Percentiles rank a stretch among this genome's conserved stretches.
Evolutionary conservation across 2,888 invertebrate genomes (phyloP).

Genomic region (Conchocele bisecta): DNA sequence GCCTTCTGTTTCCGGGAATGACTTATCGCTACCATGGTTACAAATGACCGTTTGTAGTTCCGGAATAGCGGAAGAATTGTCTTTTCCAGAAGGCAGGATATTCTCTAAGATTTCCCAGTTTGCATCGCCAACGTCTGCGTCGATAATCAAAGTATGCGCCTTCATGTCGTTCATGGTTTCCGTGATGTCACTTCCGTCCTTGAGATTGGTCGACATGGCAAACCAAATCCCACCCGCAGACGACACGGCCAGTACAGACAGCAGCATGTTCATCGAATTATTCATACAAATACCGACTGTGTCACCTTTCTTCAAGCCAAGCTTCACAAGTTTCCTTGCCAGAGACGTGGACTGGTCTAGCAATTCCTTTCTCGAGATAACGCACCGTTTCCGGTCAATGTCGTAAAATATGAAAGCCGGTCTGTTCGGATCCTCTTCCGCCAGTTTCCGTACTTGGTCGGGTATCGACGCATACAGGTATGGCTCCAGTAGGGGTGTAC

Average conservation of each 20-base stretch:
- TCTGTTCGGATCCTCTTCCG: constrained; percentile 32
- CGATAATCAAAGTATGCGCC: constrained; percentile 23
- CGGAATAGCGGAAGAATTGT: constrained; percentile 12
- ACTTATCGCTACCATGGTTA: too few species aligned
- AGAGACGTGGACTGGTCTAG: constrained; percentile 8
- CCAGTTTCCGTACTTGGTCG: constrained; percentile 30
- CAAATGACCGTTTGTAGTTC: constrained; percentile 22
- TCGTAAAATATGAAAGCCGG: constrained; percentile 48
- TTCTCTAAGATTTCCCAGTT: constrained; percentile 38
- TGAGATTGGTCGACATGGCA: constrained; percentile 18
- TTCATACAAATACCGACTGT: constrained; percentile 39
- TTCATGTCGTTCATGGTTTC: constrained; percentile 17
- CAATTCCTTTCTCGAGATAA: constrained; percentile 32
- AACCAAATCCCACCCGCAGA: constrained; percentile 43
- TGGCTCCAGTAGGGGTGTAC: constrained; percentile 1
- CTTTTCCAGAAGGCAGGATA: constrained; percentile 14
- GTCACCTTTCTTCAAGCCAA: constrained; percentile 34
- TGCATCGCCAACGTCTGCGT: constrained; percentile 12
- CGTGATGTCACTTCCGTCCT: constrained; percentile 51
- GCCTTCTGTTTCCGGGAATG: too few species aligned
- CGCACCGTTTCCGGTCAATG: background rate
- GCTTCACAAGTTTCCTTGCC: constrained; percentile 25
- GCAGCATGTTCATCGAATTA: constrained; percentile 45
- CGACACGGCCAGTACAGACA: constrained; percentile 17
- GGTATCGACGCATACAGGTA: constrained; percentile 42